Percentiles rank a stretch among this genome's conserved stretches.
phyloP scores from a whole-genome alignment of 1,140 invertebrate species.

The Thaumetopoea pityocampa region DNA sequence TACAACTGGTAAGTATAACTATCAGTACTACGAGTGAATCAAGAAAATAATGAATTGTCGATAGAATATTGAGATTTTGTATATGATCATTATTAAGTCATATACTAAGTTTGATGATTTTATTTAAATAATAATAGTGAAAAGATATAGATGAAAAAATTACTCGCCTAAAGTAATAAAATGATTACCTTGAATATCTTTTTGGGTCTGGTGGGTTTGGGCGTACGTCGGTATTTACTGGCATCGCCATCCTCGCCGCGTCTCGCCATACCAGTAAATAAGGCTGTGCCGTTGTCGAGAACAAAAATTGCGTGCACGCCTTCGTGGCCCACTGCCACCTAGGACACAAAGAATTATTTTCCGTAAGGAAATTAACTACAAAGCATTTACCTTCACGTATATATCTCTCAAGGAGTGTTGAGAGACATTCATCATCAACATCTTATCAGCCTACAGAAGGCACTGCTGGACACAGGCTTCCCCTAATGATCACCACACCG shows the following conservation, averaged over 20 bases:
- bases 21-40: too few relatives aligned
- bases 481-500: too few relatives aligned
- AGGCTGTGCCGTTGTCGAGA: conserved; percentile 91
- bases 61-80: too few relatives aligned
- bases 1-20: too few relatives aligned
- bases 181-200: conserved; percentile 88
- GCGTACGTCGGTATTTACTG: conserved; percentile 88
- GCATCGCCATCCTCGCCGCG: conserved; percentile 96
- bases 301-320: conserved; percentile 92
- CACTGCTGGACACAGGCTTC: too few relatives aligned
- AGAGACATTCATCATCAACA: too few relatives aligned
- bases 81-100: too few relatives aligned
- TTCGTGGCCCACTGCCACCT: conserved; percentile 94
- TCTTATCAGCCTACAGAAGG: too few relatives aligned
- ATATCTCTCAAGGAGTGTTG: too few relatives aligned
- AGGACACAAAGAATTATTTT: conserved; percentile 77
- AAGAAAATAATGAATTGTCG: too few relatives aligned
- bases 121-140: background rate
- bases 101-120: background rate
- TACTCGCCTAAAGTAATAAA: background rate
- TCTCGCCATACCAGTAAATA: conserved; percentile 91
- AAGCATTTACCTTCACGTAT: background rate
- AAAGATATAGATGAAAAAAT: background rate
- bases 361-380: background rate
- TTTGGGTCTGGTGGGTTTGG: conserved; percentile 94